A percentile compares a stretch with the other conserved stretches of the same genome.
phyloP scores from a whole-genome alignment of 1,140 invertebrate species.

The Radopholus similis region DNA sequence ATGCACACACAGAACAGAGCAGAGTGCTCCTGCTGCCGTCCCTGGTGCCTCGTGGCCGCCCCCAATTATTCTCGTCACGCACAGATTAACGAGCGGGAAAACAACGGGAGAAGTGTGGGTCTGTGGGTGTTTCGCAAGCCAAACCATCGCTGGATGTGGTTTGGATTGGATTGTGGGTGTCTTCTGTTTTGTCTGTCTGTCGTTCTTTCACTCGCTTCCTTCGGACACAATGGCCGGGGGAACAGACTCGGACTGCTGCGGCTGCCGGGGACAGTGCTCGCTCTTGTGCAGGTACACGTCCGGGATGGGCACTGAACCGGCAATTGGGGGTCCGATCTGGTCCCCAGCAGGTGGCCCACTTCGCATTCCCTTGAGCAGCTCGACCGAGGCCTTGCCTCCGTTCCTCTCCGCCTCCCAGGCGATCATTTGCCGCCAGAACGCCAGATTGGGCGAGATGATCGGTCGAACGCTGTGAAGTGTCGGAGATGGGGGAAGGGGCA shows the following conservation, averaged over 20 bases:
- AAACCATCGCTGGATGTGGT: too few species aligned
- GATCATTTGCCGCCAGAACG: slow-evolving; percentile 80
- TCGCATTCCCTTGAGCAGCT: slow-evolving; percentile 46
- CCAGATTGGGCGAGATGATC: slow-evolving; percentile 78
- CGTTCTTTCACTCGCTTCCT: too few species aligned
- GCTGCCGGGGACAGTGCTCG: not conserved
- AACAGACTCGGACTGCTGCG: not conserved
- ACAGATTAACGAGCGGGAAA: too few species aligned
- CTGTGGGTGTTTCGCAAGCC: too few species aligned
- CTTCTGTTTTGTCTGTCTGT: too few species aligned
- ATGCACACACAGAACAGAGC: too few species aligned
- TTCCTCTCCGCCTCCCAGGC: slow-evolving; percentile 69
- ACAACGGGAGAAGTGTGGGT: too few species aligned
- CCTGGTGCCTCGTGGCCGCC: too few species aligned
- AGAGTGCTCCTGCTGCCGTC: too few species aligned
- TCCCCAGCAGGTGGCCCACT: not conserved
- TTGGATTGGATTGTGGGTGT: too few species aligned
- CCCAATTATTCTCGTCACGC: too few species aligned
- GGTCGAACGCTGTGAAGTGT: slow-evolving; percentile 65
- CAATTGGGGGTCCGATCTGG: not conserved
- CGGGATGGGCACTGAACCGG: slow-evolving; percentile 1
- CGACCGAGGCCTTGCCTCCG: slow-evolving; percentile 34
- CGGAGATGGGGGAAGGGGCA: not conserved
- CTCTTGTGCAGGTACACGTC: slow-evolving; percentile 13
- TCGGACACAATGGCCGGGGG: too few species aligned